Conservation (phyloP, 2,113 vertebrate genomes). For the Stegastes partitus region DNA sequence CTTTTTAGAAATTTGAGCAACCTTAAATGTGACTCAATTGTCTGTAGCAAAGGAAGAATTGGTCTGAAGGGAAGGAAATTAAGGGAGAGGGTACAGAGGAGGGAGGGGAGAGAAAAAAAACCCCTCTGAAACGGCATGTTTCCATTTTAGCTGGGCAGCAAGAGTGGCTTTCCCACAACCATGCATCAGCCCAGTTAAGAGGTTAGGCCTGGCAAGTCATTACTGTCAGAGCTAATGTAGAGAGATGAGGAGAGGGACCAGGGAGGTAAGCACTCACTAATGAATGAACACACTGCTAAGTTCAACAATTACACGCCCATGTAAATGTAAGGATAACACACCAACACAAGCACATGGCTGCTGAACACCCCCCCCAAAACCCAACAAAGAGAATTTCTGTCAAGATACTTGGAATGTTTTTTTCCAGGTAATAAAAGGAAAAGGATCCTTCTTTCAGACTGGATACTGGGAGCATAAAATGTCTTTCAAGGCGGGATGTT, state of each 20-base stretch:
- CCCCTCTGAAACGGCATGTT: constrained; percentile 71
- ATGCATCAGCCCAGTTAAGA: constrained; percentile 81
- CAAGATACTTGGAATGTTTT: constrained; percentile 22
- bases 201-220: constrained; percentile 78
- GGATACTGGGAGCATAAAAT: constrained; percentile 21
- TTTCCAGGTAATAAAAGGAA: constrained; percentile 34
- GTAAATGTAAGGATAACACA: constrained; percentile 83
- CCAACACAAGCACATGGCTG: constrained; percentile 60
- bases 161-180: constrained; percentile 75
- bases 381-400: constrained; percentile 43
- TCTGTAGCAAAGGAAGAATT: constrained; percentile 37
- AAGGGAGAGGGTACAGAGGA: background rate
- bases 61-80: constrained; percentile 27
- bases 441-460: constrained; percentile 31
- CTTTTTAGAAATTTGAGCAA: constrained; percentile 28
- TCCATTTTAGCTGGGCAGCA: constrained; percentile 75
- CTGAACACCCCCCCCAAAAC: constrained; percentile 40
- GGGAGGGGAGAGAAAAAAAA: too few species aligned
- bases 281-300: constrained; percentile 81
- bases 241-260: constrained; percentile 79
- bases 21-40: constrained; percentile 40
- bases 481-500: constrained; percentile 31
- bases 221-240: constrained; percentile 85
- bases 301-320: constrained; percentile 81
- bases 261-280: constrained; percentile 76